Evolutionary conservation across 2,113 vertebrate species (phyloP).

Genomic region (Macrotis lagotis): DNA sequence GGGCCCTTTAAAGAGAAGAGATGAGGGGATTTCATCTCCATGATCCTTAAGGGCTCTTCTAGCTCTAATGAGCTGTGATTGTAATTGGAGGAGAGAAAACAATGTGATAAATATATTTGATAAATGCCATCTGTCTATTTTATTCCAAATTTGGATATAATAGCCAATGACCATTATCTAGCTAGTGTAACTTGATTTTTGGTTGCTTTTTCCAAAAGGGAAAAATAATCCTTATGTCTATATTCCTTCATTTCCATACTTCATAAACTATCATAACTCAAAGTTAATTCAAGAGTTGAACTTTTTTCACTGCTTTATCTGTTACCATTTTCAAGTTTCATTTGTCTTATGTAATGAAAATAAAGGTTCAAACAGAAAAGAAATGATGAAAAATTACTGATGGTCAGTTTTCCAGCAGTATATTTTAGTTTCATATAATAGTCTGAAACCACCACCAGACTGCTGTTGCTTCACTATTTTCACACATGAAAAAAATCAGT

Average conservation of each 20-base stretch:
- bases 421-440: conserved; percentile 34
- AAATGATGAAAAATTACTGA: conserved; percentile 21
- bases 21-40: background rate
- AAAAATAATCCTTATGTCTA: background rate
- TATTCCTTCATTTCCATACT: background rate
- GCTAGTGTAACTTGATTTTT: background rate
- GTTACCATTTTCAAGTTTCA: background rate
- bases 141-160: background rate
- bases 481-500: background rate
- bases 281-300: background rate
- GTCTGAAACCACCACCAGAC: background rate
- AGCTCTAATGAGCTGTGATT: background rate
- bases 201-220: background rate
- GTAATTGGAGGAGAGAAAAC: background rate
- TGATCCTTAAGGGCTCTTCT: background rate
- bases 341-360: background rate
- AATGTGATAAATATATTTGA: background rate
- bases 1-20: too few species aligned
- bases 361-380: background rate
- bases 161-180: background rate
- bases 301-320: background rate
- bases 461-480: background rate
- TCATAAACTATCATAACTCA: background rate
- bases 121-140: background rate
- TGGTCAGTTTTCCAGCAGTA: conserved; percentile 1